Conservation (phyloP, 2,113 vertebrate genomes). For the Ophiodon elongatus region DNA sequence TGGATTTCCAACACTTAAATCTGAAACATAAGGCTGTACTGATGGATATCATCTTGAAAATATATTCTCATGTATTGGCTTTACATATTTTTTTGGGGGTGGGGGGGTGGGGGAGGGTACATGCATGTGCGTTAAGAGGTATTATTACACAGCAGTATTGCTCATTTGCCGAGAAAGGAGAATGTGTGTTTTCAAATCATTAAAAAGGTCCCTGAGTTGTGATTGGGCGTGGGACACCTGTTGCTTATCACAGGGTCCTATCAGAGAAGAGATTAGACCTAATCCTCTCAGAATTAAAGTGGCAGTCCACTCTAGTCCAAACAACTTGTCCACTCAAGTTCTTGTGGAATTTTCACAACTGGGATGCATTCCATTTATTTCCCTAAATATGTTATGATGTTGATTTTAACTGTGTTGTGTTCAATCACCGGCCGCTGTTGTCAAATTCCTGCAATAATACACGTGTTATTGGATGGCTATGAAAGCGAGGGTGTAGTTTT, state of each 20-base stretch:
- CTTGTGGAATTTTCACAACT: constrained; percentile 47
- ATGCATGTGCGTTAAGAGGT: neutral
- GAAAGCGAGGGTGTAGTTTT: constrained; percentile 72
- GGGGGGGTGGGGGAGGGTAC: neutral
- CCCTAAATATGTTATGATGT: constrained; percentile 54
- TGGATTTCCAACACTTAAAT: constrained; percentile 36
- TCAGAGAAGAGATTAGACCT: constrained; percentile 47
- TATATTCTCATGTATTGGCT: constrained; percentile 18
- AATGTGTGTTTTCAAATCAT: constrained; percentile 22
- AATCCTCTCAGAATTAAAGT: constrained; percentile 51
- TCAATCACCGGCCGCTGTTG: constrained; percentile 59
- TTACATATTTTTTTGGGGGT: constrained; percentile 3
- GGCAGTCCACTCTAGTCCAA: constrained; percentile 30
- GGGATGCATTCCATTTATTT: constrained; percentile 16
- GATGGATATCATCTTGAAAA: constrained; percentile 36
- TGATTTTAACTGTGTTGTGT: constrained; percentile 66
- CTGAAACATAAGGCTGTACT: constrained; percentile 18
- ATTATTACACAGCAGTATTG: constrained; percentile 2
- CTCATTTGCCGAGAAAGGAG: neutral
- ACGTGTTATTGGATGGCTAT: constrained; percentile 49
- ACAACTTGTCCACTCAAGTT: constrained; percentile 44
- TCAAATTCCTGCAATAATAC: constrained; percentile 64
- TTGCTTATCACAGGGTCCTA: constrained; percentile 54
- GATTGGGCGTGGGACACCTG: constrained; percentile 50
- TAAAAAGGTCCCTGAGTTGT: neutral